Conservation (phyloP, 2,113 vertebrate species). For the Rallus limicola region DNA sequence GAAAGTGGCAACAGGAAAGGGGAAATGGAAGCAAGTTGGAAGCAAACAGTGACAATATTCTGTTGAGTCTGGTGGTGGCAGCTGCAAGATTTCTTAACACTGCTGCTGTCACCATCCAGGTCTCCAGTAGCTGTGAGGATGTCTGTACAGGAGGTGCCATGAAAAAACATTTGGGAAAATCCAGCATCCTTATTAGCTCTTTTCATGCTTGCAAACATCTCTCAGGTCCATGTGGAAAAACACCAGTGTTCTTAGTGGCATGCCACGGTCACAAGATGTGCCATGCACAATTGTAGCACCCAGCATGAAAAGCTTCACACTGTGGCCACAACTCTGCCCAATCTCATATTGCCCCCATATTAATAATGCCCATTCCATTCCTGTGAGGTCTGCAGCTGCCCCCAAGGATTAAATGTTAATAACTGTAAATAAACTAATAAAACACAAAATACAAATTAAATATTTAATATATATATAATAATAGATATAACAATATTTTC, state of each 20-base stretch:
- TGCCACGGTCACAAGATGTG: fast-evolving
- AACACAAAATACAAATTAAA: not conserved
- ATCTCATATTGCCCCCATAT: fast-evolving
- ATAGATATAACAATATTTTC: not conserved
- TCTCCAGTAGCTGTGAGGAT: not conserved
- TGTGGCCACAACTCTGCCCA: not conserved
- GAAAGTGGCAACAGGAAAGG: not conserved
- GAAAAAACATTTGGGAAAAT: not conserved
- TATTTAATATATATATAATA: not conserved
- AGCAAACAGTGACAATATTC: not conserved
- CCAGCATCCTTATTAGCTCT: not conserved
- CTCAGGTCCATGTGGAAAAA: not conserved
- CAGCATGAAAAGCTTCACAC: fast-evolving
- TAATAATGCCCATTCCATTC: not conserved
- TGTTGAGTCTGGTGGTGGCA: not conserved
- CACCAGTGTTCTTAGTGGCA: not conserved
- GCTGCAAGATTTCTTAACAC: not conserved
- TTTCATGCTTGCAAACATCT: not conserved
- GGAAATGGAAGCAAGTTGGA: not conserved
- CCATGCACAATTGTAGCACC: too few relatives aligned
- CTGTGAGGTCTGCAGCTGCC: not conserved
- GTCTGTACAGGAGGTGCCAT: not conserved
- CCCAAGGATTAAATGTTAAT: not conserved
- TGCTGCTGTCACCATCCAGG: not conserved
- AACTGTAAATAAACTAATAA: not conserved